Percentiles rank a stretch among this genome's conserved stretches.
These are phyloP conservation scores for Zaprionus ornatus DNA, from an alignment of 1,140 invertebrate genomes.

Conservation along the genomic window DNA sequence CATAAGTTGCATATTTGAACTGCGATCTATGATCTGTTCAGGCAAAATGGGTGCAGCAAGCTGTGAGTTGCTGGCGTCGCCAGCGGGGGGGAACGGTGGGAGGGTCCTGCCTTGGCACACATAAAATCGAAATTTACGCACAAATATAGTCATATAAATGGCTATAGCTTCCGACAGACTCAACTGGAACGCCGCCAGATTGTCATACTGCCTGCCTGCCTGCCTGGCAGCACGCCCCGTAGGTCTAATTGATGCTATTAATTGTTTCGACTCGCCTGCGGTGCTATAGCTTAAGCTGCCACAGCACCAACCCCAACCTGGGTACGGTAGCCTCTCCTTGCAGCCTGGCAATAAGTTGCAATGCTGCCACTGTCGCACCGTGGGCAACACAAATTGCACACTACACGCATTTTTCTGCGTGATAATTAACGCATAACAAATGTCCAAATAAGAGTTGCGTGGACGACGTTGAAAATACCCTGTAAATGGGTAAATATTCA, in stretches of 20 bases:
- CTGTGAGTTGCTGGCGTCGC: conserved; percentile 9
- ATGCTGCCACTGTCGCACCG: conserved; percentile 19
- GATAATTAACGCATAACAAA: conserved; percentile 68
- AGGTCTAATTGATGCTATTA: conserved; percentile 82
- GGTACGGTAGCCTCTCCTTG: neutral
- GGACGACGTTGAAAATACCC: neutral
- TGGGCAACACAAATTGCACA: conserved; percentile 30
- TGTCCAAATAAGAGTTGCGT: neutral
- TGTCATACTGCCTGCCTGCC: neutral
- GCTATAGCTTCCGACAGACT: conserved; percentile 74
- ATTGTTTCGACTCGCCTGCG: conserved; percentile 65
- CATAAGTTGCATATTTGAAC: conserved; percentile 20
- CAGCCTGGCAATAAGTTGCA: conserved; percentile 10
- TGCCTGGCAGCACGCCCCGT: conserved; percentile 51
- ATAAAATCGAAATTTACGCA: conserved; percentile 75
- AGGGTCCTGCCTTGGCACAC: conserved; percentile 61
- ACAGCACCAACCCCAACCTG: no score
- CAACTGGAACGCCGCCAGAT: conserved; percentile 54
- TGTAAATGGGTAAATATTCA: neutral
- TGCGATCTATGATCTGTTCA: conserved; percentile 7
- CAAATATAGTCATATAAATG: conserved; percentile 80
- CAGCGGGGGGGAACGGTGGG: neutral
- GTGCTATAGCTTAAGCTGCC: neutral
- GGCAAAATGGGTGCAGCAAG: conserved; percentile 37
- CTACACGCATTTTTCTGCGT: conserved; percentile 41